Base-by-base conservation (phyloP, 2,797 vertebrate species). In the Distichodus sexfasciatus region DNA sequence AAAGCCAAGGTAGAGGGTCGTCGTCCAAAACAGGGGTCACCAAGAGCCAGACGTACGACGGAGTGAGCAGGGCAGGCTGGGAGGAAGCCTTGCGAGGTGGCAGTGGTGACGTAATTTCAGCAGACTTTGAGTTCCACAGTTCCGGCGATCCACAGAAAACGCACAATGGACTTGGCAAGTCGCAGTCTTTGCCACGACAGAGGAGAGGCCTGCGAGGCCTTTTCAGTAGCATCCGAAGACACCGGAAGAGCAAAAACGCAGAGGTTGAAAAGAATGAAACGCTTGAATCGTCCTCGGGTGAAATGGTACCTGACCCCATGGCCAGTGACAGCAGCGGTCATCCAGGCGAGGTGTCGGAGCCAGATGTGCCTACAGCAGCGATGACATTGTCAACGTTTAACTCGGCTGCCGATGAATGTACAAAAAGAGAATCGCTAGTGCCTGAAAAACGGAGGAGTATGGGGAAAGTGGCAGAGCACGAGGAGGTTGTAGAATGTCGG, bases 1-100 rank as follows among this genome's bases (percentile, higher is more conserved):
- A 93, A 89, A 87, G 88, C 81, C 92, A 75, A 12, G 90, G 77
- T 55, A 96, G 94, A 76, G 89, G 79, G 60, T 84, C 83, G 60
- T 84, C 83, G 1, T 88, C 91, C 1, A 95, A 93, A 83, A 98
- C 94, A 72, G 91, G 91, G 47, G 80, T 98, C 11, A 83, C 88
- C 67, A 98, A 97, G 79, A 97, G 96, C 77, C 94, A 91, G 87
- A 99, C 96, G 0, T 93, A 96, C 0, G 94, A 97, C 3, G 92
- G 95, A 58, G 83, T 97, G 23, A 92, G 92, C 63, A 87, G 93
- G 1, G 83, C 86, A 2, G 77, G 78, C 3, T 82, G 82, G 0
- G 90, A 93, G n/a, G 90, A 88, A 46, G 74, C 74, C 4, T 54
- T 69, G 2, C 66, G 57, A 0, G 81, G 83, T 31, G 81, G 83